Conservation (phyloP, 1,140 invertebrate genomes). For the Copidosoma floridanum region DNA sequence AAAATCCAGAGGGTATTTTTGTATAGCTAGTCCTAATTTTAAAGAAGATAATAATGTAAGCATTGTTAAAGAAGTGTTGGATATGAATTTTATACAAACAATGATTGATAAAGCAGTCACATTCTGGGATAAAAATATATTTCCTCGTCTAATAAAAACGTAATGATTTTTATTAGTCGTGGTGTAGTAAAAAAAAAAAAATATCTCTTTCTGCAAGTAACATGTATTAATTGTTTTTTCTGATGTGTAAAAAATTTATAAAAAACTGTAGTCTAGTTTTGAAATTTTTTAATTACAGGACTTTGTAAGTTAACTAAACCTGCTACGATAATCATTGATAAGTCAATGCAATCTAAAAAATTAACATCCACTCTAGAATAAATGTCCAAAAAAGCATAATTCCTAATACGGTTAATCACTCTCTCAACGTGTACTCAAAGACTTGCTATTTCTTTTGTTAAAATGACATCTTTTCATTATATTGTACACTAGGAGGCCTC, state of each 20-base stretch:
- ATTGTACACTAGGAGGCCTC: slow-evolving; percentile 45
- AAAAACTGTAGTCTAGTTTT: neutral
- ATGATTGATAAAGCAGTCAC: too few relatives aligned
- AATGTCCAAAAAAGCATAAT: slow-evolving; percentile 44
- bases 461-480: slow-evolving; percentile 39
- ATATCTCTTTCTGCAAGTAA: slow-evolving; percentile 16
- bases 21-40: slow-evolving; percentile 37
- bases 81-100: too few relatives aligned
- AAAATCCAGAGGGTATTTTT: slow-evolving; percentile 43
- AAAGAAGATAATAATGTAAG: slow-evolving; percentile 18
- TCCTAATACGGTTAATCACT: slow-evolving; percentile 42
- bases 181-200: slow-evolving; percentile 16
- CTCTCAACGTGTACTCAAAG: slow-evolving; percentile 49
- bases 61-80: neutral
- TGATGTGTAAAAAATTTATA: neutral
- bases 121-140: too few relatives aligned
- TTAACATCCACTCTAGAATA: slow-evolving; percentile 39
- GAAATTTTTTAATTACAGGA: slow-evolving; percentile 30
- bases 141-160: too few relatives aligned
- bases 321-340: slow-evolving; percentile 36
- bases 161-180: too few relatives aligned
- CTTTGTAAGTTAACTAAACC: slow-evolving; percentile 42
- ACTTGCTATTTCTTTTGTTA: slow-evolving; percentile 46
- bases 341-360: slow-evolving; percentile 34
- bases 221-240: neutral